phyloP scores from a whole-genome alignment of 2,797 vertebrate species.

The Cynopterus sphinx region DNA sequence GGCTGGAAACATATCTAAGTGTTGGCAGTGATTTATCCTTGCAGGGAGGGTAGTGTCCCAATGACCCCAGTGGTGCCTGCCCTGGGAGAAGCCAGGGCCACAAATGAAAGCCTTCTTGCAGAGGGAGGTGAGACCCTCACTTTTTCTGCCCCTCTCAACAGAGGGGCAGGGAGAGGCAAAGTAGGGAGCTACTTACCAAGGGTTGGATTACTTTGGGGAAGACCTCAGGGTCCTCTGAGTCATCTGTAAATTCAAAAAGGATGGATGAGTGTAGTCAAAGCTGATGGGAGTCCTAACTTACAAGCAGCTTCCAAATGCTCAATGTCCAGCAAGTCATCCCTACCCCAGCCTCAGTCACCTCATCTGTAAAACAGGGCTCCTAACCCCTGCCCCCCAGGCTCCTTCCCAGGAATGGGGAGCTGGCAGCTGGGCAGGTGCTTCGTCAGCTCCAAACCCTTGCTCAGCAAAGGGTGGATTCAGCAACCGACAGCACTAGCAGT shows the following conservation, averaged over 20 bases:
- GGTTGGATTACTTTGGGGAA: conserved; percentile 20
- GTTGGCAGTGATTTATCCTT: background rate
- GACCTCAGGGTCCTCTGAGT: background rate
- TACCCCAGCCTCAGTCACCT: background rate
- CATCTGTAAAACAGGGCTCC: background rate
- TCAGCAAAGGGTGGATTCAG: background rate
- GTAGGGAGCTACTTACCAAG: conserved; percentile 56
- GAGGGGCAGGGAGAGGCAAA: background rate
- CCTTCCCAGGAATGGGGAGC: background rate
- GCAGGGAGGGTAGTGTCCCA: background rate
- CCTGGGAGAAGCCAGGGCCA: background rate
- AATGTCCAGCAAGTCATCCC: background rate
- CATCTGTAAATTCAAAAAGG: conserved; percentile 66
- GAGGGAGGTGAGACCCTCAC: background rate
- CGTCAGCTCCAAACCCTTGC: background rate
- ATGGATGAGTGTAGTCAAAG: background rate
- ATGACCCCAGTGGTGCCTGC: background rate
- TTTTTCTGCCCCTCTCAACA: background rate
- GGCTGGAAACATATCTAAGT: background rate
- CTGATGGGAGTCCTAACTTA: background rate
- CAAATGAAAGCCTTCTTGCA: background rate
- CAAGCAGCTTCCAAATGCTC: background rate
- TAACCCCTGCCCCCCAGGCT: background rate
- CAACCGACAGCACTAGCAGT: background rate
- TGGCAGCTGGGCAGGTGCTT: background rate